Conservation (phyloP, 2,797 vertebrate species). For the Atherinosoma microstoma region DNA sequence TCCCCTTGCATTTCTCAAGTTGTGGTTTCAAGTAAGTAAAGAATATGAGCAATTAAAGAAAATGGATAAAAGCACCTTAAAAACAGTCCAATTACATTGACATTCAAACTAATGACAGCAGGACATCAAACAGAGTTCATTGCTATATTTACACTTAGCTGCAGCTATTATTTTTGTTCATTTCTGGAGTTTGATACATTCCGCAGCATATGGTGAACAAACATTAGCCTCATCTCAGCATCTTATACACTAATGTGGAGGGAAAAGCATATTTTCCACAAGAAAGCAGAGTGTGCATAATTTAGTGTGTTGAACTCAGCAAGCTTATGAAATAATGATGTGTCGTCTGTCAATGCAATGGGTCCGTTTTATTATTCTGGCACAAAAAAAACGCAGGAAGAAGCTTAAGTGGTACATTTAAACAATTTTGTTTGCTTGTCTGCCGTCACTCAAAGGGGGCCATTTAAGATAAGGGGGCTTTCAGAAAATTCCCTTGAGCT, state of each 20-base stretch:
- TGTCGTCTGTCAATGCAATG: slow-evolving; percentile 70
- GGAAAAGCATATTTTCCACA: slow-evolving; percentile 52
- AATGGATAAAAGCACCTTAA: slow-evolving; percentile 22
- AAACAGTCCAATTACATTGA: not conserved
- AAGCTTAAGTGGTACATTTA: slow-evolving; percentile 78
- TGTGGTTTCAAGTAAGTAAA: slow-evolving; percentile 1
- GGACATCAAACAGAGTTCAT: slow-evolving; percentile 5
- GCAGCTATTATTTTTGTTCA: slow-evolving; percentile 31
- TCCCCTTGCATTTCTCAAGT: no score
- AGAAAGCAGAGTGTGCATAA: slow-evolving; percentile 77
- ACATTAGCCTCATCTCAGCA: slow-evolving; percentile 39
- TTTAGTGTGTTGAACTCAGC: slow-evolving; percentile 70
- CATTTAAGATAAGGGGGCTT: slow-evolving; percentile 73
- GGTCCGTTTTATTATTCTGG: slow-evolving; percentile 75
- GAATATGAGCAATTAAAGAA: slow-evolving; percentile 32
- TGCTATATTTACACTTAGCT: slow-evolving; percentile 24
- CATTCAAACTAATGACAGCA: slow-evolving; percentile 16
- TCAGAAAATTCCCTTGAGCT: slow-evolving; percentile 72
- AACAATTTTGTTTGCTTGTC: slow-evolving; percentile 78
- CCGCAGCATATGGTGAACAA: slow-evolving; percentile 54
- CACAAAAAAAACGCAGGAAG: slow-evolving; percentile 64
- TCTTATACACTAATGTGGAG: slow-evolving; percentile 62
- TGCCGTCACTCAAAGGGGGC: slow-evolving; percentile 76
- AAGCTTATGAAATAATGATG: slow-evolving; percentile 84
- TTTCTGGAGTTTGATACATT: slow-evolving; percentile 45